These are phyloP conservation scores for Ophion ventricosus DNA, from an alignment of 2,888 invertebrate genomes.

Conservation along the genomic window DNA sequence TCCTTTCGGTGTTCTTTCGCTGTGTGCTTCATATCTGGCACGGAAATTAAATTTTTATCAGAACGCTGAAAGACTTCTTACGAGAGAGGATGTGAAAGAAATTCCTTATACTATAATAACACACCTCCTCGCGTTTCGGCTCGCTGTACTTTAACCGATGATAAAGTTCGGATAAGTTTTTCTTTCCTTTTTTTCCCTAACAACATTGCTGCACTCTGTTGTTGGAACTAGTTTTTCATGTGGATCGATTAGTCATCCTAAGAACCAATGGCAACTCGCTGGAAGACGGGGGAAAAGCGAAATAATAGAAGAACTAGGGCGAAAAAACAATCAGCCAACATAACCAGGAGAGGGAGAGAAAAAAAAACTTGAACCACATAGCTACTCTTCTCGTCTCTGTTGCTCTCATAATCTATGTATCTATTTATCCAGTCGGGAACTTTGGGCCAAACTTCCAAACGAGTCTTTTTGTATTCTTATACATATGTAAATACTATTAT, in stretches of 20 bases:
- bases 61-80: conserved; percentile 57
- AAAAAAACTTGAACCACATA: conserved; percentile 8
- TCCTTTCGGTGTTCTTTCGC: conserved; percentile 54
- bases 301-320: conserved; percentile 17
- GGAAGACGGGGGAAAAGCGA: conserved; percentile 10
- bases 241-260: conserved; percentile 60
- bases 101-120: conserved; percentile 54
- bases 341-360: conserved; percentile 6
- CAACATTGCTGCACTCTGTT: conserved; percentile 32
- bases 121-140: conserved; percentile 30
- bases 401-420: conserved; percentile 10
- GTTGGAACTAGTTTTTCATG: conserved; percentile 43
- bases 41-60: conserved; percentile 70
- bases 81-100: conserved; percentile 59
- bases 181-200: conserved; percentile 17
- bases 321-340: conserved; percentile 19
- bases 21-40: conserved; percentile 56
- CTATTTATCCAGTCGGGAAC: conserved; percentile 40
- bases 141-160: conserved; percentile 33
- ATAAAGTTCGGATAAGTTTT: conserved; percentile 62
- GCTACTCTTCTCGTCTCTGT: background rate
- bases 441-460: conserved; percentile 52
- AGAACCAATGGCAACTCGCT: conserved; percentile 23
- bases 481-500: conserved; percentile 64
- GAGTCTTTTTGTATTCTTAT: conserved; percentile 62